Evolutionary conservation across 2,888 invertebrate genomes (phyloP), one percentile per base, ranked within the genome.

Genomic region (Pantelozetes paolii): DNA sequence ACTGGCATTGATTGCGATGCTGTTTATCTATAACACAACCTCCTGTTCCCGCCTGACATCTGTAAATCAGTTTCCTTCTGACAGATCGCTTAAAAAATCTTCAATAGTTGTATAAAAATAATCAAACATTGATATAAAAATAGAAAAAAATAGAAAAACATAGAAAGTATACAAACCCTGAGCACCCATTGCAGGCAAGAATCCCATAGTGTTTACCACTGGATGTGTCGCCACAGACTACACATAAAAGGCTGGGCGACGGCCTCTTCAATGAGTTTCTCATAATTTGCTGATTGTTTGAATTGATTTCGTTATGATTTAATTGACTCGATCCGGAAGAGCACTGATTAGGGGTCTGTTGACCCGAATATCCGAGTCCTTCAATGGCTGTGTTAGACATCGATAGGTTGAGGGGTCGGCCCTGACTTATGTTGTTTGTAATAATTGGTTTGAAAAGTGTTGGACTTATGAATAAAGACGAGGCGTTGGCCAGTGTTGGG

Each of bases 11-110:
- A 84, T 99, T 99, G 78, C 99, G 86, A 83, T 99, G 98, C 0
- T 98, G 96, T 83, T 99, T 99, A 86, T 99, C 99, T 71, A 99
- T 97, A 76, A 96, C 88, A 82, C 98, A 99, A 72, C 92, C 86
- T 2, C 99, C 99, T 0, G 97, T 99, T 45, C 98, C 98, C 0
- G 98, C 98, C 85, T 99, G 99, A 82, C 99, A 99, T 86, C 97
- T 97, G 86, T 98, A 98, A 79, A 97, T 96, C 76, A 98, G 88
- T 85, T 97, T 96, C 81, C 97, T 87, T 73, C 97, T 86, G 48
- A 98, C 97, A 78, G 94, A 94, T 77, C 98, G 85, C 82, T 99
- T 99, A 86, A 99, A 99, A 86, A 99, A 99, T 36, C 36, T 36
- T 36, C 9, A 36, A 9, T n/a, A 36, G 9, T 36, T 36, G 36